Conservation (phyloP, 2,888 invertebrate species). For the Cepaea hortensis region DNA sequence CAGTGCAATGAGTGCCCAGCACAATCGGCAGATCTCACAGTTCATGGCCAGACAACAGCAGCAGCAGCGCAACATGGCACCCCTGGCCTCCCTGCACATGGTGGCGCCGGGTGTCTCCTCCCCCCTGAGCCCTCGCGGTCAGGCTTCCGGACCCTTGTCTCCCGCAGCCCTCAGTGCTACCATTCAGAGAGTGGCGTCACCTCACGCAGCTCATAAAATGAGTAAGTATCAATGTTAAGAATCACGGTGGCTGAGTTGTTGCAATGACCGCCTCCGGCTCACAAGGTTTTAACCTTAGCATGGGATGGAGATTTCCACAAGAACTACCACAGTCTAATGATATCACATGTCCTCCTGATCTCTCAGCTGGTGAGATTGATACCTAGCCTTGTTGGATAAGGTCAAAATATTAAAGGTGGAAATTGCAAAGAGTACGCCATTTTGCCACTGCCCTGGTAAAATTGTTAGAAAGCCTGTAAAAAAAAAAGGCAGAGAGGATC, state of each 20-base stretch:
- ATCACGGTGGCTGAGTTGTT: background rate
- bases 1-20: slow-evolving; percentile 42
- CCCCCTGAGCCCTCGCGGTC: slow-evolving; percentile 36
- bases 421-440: too few relatives aligned
- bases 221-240: slow-evolving; percentile 23
- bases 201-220: slow-evolving; percentile 42
- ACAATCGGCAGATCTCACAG: slow-evolving; percentile 16
- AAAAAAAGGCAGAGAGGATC: too few relatives aligned
- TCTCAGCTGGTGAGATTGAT: too few relatives aligned
- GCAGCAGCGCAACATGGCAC: slow-evolving; percentile 23
- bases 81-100: slow-evolving; percentile 7
- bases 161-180: slow-evolving; percentile 52
- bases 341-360: too few relatives aligned
- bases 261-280: background rate
- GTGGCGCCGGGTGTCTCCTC: slow-evolving; percentile 7
- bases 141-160: slow-evolving; percentile 56
- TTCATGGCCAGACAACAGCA: slow-evolving; percentile 35
- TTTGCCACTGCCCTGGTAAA: too few relatives aligned
- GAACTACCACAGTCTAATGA: too few relatives aligned
- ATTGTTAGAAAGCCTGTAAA: too few relatives aligned
- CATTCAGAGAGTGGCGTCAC: slow-evolving; percentile 50
- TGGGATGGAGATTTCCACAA: too few relatives aligned
- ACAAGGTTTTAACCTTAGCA: too few relatives aligned
- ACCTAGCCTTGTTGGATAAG: too few relatives aligned
- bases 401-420: too few relatives aligned